These are phyloP conservation scores for Amphipoea oculea DNA, from an alignment of 2,888 invertebrate species.

Conservation along the genomic window DNA sequence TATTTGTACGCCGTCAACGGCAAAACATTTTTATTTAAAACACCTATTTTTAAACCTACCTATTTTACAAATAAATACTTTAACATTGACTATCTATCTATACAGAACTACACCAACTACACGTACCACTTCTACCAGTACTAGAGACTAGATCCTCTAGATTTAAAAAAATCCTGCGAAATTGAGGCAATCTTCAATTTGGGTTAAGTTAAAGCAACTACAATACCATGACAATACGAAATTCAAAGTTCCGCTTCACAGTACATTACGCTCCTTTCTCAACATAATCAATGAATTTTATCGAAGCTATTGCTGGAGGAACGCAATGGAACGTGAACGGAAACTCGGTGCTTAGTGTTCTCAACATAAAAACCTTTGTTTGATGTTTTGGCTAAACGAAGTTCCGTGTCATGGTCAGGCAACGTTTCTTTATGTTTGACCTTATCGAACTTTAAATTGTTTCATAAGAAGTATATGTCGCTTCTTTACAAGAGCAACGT, in stretches of 20 bases:
- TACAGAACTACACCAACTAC: not conserved
- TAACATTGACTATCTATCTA: not conserved
- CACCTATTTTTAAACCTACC: not conserved
- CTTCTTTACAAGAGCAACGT: too few relatives aligned
- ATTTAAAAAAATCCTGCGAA: not conserved
- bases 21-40: not conserved
- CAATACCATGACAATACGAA: slow-evolving; percentile 43
- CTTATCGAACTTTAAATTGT: slow-evolving; percentile 25
- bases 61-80: not conserved
- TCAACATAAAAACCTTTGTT: slow-evolving; percentile 39
- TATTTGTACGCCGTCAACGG: not conserved
- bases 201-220: slow-evolving; percentile 26
- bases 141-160: not conserved
- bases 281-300: slow-evolving; percentile 56
- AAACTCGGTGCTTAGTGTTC: slow-evolving; percentile 39
- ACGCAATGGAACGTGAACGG: slow-evolving; percentile 49
- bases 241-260: slow-evolving; percentile 52
- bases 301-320: slow-evolving; percentile 48
- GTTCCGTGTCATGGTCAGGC: slow-evolving; percentile 46
- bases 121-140: not conserved
- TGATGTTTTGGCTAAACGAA: slow-evolving; percentile 43
- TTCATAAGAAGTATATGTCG: slow-evolving; percentile 33
- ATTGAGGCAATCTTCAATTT: slow-evolving; percentile 23
- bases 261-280: slow-evolving; percentile 49
- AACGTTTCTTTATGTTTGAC: slow-evolving; percentile 41